These are phyloP conservation scores for Anagyrus pseudococci DNA, from an alignment of 2,888 invertebrate genomes.

Conservation along the genomic window DNA sequence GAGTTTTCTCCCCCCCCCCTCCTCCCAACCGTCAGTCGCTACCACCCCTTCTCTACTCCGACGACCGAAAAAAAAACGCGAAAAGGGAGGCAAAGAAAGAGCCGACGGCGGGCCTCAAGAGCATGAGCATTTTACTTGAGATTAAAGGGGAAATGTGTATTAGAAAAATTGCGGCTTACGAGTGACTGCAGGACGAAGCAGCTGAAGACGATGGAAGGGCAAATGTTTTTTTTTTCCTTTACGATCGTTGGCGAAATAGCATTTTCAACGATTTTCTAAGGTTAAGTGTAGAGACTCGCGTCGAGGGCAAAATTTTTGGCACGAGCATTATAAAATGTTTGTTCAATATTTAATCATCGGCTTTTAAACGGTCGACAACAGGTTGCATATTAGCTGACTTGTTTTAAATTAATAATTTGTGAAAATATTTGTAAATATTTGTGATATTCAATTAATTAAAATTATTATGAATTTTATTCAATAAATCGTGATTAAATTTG, in stretches of 20 bases:
- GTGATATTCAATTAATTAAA: too few species aligned
- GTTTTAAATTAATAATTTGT: too few species aligned
- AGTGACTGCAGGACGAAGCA: not conserved
- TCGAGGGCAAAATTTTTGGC: too few species aligned
- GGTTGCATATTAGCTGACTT: too few species aligned
- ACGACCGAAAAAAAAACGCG: conserved; percentile 3
- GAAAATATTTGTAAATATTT: too few species aligned
- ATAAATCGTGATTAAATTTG: too few species aligned
- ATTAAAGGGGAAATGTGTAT: conserved; percentile 21
- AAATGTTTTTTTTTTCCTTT: not conserved
- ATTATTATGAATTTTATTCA: too few species aligned
- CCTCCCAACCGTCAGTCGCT: not conserved
- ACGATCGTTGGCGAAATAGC: not conserved
- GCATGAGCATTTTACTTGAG: conserved; percentile 6
- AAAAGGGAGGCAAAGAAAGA: conserved; percentile 8
- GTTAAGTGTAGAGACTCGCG: too few species aligned
- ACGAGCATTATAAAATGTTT: too few species aligned
- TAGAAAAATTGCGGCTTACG: conserved; percentile 13
- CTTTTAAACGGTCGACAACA: too few species aligned
- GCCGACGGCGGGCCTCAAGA: not conserved
- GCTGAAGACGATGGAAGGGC: too few species aligned
- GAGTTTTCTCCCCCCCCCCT: conserved; percentile 21
- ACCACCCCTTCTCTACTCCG: not conserved
- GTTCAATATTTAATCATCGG: too few species aligned
- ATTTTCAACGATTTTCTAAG: not conserved